Percentiles rank a stretch among this genome's conserved stretches.
These are phyloP conservation scores for Eupeodes corollae DNA, from an alignment of 1,140 invertebrate genomes.

Conservation along the genomic window DNA sequence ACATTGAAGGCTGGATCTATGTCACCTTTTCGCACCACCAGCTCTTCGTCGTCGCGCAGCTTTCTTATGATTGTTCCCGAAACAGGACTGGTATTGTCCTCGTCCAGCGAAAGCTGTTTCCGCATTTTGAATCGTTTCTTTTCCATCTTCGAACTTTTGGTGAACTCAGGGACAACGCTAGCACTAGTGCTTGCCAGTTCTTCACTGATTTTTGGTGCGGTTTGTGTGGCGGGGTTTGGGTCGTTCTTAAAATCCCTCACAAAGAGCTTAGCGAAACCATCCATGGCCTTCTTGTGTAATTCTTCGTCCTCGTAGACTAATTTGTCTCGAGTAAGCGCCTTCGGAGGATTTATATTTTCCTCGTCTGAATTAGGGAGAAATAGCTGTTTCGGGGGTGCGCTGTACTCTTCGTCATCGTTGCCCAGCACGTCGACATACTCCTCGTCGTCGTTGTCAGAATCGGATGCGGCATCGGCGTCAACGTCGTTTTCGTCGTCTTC, in stretches of 20 bases:
- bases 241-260: slow-evolving; percentile 18
- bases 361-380: slow-evolving; percentile 2
- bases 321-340: slow-evolving; percentile 25
- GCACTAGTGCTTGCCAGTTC: too few species aligned
- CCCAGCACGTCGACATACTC: slow-evolving; percentile 21
- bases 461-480: background rate
- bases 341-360: slow-evolving; percentile 5
- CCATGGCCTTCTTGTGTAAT: slow-evolving; percentile 27
- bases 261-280: slow-evolving; percentile 31
- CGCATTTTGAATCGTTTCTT: slow-evolving; percentile 55
- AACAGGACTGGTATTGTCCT: slow-evolving; percentile 94
- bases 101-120: slow-evolving; percentile 72
- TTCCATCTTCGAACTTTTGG: slow-evolving; percentile 18
- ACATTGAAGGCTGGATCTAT: slow-evolving; percentile 95
- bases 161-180: slow-evolving; percentile 7
- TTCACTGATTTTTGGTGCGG: background rate
- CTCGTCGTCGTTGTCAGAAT: slow-evolving; percentile 15
- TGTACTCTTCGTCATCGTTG: slow-evolving; percentile 17
- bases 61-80: slow-evolving; percentile 90
- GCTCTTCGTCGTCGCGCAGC: slow-evolving; percentile 64
- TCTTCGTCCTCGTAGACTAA: slow-evolving; percentile 30
- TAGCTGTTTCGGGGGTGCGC: slow-evolving; percentile 2
- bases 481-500: slow-evolving; percentile 21
- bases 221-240: background rate
- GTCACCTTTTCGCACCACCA: slow-evolving; percentile 76